These are phyloP conservation scores for Microctonus aethiopoides DNA, from an alignment of 2,888 invertebrate species.

Conservation along the genomic window DNA sequence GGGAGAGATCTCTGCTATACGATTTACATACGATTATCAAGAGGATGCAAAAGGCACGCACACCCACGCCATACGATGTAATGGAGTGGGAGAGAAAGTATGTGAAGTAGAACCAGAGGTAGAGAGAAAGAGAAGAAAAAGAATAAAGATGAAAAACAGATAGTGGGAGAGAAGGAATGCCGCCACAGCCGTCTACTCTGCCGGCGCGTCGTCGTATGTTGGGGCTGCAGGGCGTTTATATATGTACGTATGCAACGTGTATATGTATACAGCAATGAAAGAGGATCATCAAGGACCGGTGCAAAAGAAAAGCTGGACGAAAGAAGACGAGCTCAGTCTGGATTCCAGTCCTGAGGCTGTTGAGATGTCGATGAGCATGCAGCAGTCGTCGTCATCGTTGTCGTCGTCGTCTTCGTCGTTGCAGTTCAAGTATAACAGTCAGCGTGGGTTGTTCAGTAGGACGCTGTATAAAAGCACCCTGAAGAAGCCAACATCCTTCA, in stretches of 20 bases:
- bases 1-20: constrained; percentile 56
- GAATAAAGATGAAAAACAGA: no score
- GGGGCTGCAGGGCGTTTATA: neutral
- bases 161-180: constrained; percentile 21
- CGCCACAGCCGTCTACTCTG: neutral
- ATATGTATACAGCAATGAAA: neutral
- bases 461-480: constrained; percentile 58
- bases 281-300: neutral
- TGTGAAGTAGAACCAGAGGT: no score
- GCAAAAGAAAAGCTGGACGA: constrained; percentile 14
- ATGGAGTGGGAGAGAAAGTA: constrained; percentile 22
- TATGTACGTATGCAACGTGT: neutral
- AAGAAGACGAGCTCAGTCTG: constrained; percentile 44
- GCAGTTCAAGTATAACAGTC: constrained; percentile 44
- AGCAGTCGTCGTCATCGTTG: neutral
- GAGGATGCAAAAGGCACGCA: constrained; percentile 61
- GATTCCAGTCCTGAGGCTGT: constrained; percentile 58
- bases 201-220: constrained; percentile 25
- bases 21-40: constrained; percentile 67
- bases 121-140: neutral
- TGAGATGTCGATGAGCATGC: constrained; percentile 60
- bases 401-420: no score
- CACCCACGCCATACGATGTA: constrained; percentile 59
- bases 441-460: constrained; percentile 66
- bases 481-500: constrained; percentile 63